A percentile compares a stretch with the other conserved stretches of the same genome.
These are phyloP conservation scores for Euura lappo DNA, from an alignment of 1,140 invertebrate genomes.

Conservation along the genomic window DNA sequence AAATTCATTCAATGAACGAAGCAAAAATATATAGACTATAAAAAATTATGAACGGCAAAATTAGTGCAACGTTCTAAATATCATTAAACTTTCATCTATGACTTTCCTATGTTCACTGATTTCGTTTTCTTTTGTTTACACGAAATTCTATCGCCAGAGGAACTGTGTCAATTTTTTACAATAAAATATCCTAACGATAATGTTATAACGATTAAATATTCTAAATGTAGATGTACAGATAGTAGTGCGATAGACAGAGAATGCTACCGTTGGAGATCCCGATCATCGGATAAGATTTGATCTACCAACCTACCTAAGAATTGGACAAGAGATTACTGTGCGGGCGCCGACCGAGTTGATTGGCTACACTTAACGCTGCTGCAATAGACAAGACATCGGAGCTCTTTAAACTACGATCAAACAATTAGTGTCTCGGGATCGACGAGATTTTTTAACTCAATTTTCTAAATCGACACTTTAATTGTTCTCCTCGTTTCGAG, in stretches of 20 bases:
- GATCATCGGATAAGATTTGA: slow-evolving; percentile 23
- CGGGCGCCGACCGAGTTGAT: slow-evolving; percentile 55
- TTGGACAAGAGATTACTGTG: slow-evolving; percentile 61
- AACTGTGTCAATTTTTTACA: too few relatives aligned
- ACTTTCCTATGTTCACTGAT: too few relatives aligned
- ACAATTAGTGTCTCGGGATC: slow-evolving; percentile 7
- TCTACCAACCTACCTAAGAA: slow-evolving; percentile 52
- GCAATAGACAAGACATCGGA: slow-evolving; percentile 6
- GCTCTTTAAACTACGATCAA: background rate
- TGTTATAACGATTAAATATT: too few relatives aligned
- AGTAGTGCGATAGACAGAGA: slow-evolving; percentile 39
- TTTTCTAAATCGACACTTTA: background rate
- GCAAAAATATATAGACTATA: too few relatives aligned
- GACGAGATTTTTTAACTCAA: slow-evolving; percentile 10
- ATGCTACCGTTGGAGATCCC: slow-evolving; percentile 47
- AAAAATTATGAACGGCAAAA: too few relatives aligned
- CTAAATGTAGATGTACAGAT: too few relatives aligned
- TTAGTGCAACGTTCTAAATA: too few relatives aligned
- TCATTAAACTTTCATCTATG: too few relatives aligned
- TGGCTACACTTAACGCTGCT: slow-evolving; percentile 47
- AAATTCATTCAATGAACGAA: too few relatives aligned
- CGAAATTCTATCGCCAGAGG: too few relatives aligned
- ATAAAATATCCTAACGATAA: too few relatives aligned
- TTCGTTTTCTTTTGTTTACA: too few relatives aligned
- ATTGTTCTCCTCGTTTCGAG: slow-evolving; percentile 23